Conservation (phyloP, 2,888 invertebrate species). For the Perizoma affinitatum region DNA sequence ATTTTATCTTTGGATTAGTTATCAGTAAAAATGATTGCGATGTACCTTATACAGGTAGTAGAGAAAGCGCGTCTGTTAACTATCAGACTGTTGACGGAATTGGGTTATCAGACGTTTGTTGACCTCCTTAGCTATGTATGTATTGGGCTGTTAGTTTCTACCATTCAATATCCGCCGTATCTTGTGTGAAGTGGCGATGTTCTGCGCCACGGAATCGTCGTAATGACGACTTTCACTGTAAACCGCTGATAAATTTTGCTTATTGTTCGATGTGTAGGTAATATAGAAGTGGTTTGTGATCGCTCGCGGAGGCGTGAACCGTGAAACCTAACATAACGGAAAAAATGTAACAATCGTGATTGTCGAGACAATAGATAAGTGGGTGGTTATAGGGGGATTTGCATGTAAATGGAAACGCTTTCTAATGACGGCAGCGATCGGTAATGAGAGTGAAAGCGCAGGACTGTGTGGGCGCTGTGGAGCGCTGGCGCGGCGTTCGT, state of each 20-base stretch:
- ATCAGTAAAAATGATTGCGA: constrained; percentile 25
- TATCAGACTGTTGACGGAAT: constrained; percentile 10
- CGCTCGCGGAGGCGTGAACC: constrained; percentile 25
- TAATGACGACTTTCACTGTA: constrained; percentile 35
- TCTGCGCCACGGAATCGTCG: constrained; percentile 3
- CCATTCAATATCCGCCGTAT: constrained; percentile 2
- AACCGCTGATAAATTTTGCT: constrained; percentile 28
- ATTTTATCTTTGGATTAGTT: constrained; percentile 29
- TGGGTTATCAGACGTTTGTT: constrained; percentile 34
- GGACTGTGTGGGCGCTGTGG: constrained; percentile 44
- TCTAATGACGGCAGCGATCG: constrained; percentile 61
- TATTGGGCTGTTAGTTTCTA: constrained; percentile 7
- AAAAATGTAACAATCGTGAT: constrained; percentile 55
- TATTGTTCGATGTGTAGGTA: constrained; percentile 24
- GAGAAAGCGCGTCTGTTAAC: constrained; percentile 35
- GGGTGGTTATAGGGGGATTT: constrained; percentile 57
- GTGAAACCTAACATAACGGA: constrained; percentile 33
- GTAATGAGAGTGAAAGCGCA: constrained; percentile 70
- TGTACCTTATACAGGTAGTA: constrained; percentile 9
- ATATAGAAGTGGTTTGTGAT: constrained; percentile 12
- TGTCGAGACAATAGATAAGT: constrained; percentile 48
- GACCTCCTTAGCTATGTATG: constrained; percentile 27
- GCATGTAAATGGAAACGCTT: constrained; percentile 72
- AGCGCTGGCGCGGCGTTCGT: constrained; percentile 20
- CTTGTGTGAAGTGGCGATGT: constrained; percentile 12